Percentiles rank a stretch among this genome's conserved stretches.
Evolutionary conservation across 2,797 vertebrate genomes (phyloP).

Genomic region (Pelodytes ibericus): DNA sequence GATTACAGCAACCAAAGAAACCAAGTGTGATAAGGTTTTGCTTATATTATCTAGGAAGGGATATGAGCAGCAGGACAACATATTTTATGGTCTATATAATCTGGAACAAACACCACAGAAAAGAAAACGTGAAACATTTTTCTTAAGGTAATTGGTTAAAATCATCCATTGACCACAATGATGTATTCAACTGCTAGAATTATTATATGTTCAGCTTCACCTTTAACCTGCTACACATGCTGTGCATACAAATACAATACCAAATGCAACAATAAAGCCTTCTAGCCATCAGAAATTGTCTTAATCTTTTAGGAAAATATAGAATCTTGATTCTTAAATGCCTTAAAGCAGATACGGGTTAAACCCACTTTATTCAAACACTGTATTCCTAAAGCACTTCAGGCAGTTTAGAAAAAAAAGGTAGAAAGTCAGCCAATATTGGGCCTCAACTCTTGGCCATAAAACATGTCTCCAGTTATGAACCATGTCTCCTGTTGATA

Average conservation of each 20-base stretch:
- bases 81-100: too few species aligned
- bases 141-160: too few species aligned
- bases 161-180: too few species aligned
- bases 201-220: too few species aligned
- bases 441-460: slow-evolving; percentile 44
- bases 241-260: not conserved
- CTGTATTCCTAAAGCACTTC: slow-evolving; percentile 28
- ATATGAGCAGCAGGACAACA: too few species aligned
- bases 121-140: too few species aligned
- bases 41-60: too few species aligned
- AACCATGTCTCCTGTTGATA: slow-evolving; percentile 45
- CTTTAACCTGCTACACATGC: not conserved
- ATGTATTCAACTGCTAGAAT: too few species aligned
- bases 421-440: slow-evolving; percentile 35
- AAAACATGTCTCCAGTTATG: slow-evolving; percentile 34
- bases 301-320: slow-evolving; percentile 22
- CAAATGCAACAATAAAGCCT: slow-evolving; percentile 8
- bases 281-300: slow-evolving; percentile 8
- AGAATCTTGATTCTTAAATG: slow-evolving; percentile 30
- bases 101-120: too few species aligned
- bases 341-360: slow-evolving; percentile 31
- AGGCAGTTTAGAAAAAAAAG: slow-evolving; percentile 27
- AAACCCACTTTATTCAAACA: slow-evolving; percentile 39
- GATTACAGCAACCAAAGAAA: too few species aligned
- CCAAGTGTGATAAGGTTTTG: too few species aligned